These are phyloP conservation scores for Pogonus chalceus DNA, from an alignment of 1,140 invertebrate genomes.

Conservation along the genomic window DNA sequence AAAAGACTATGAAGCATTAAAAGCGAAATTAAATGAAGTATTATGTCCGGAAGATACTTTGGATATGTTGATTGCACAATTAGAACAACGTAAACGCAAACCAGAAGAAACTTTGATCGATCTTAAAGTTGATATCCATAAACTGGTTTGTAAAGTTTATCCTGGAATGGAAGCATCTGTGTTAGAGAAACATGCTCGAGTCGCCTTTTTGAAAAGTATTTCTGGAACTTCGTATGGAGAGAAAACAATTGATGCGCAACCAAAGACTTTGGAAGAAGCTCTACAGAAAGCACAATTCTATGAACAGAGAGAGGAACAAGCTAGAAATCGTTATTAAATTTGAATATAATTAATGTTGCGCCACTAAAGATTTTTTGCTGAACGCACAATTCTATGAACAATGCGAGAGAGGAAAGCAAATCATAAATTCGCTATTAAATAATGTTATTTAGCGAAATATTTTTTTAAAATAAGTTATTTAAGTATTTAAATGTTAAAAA, in stretches of 20 bases:
- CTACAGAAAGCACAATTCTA: not conserved
- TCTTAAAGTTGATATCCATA: not conserved
- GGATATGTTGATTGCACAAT: not conserved
- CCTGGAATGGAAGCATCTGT: not conserved
- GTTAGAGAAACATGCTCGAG: not conserved
- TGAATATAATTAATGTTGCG: too few relatives aligned
- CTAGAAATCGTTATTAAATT: too few relatives aligned
- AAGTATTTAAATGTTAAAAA: too few relatives aligned
- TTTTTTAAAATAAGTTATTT: too few relatives aligned
- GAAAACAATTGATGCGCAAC: conserved; percentile 1
- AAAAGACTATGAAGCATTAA: not conserved
- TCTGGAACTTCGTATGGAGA: not conserved
- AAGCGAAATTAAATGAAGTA: not conserved
- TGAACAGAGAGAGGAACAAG: not conserved
- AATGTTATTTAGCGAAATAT: too few relatives aligned
- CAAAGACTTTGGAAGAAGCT: not conserved
- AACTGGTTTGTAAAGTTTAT: not conserved
- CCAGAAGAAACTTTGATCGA: not conserved
- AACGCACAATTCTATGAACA: too few relatives aligned
- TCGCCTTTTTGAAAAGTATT: not conserved
- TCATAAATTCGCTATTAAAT: too few relatives aligned
- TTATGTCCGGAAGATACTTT: not conserved
- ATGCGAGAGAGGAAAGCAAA: too few relatives aligned
- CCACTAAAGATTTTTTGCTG: too few relatives aligned
- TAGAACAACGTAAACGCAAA: not conserved